phyloP scores from a whole-genome alignment of 2,797 vertebrate species.

The Aplochiton taeniatus region DNA sequence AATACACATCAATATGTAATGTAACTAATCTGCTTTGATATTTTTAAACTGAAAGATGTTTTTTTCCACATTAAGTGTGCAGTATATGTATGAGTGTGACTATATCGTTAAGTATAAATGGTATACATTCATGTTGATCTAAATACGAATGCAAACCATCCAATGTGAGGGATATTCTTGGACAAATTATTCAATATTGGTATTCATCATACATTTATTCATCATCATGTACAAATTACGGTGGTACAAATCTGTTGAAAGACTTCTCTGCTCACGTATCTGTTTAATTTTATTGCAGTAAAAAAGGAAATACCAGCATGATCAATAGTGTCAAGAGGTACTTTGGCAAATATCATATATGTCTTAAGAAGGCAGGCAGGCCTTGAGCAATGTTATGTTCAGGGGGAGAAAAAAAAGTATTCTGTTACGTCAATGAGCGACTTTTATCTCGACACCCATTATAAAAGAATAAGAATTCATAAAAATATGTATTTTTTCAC shows the following conservation, averaged over 20 bases:
- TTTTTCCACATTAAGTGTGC: no score
- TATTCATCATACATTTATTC: conserved; percentile 74
- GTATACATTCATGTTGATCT: no score
- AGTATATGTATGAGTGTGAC: no score
- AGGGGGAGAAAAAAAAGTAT: conserved; percentile 29
- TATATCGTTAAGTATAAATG: no score
- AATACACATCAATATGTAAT: no score
- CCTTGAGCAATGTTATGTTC: conserved; percentile 52
- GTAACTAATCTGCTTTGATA: no score
- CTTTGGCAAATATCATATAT: conserved; percentile 75
- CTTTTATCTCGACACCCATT: conserved; percentile 61
- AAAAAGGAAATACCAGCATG: conserved; percentile 75
- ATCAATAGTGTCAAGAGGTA: conserved; percentile 70
- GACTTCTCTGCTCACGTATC: conserved; percentile 69
- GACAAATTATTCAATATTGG: neutral
- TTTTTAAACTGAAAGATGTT: no score
- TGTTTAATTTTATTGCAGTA: conserved; percentile 70
- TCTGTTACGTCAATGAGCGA: conserved; percentile 34
- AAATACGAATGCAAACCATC: no score
- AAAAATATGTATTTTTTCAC: conserved; percentile 91
- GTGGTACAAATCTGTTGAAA: conserved; percentile 76
- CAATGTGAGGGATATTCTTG: no score
- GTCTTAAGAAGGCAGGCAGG: conserved; percentile 72
- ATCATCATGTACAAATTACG: conserved; percentile 74
- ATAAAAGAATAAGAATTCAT: conserved; percentile 92